These are phyloP conservation scores for Thamnophis elegans DNA, from an alignment of 2,797 vertebrate genomes.

Conservation along the genomic window DNA sequence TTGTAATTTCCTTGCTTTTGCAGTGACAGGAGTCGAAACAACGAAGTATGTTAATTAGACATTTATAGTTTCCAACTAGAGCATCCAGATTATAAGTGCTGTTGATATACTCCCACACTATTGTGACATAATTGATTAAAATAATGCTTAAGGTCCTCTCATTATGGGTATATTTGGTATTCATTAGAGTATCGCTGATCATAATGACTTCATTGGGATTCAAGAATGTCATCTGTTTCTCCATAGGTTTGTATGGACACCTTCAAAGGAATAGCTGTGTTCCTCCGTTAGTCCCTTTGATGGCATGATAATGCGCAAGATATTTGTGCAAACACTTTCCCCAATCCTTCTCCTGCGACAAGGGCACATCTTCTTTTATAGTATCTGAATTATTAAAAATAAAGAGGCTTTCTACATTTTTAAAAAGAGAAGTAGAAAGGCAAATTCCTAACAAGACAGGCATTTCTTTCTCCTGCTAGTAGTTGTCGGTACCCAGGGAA, in stretches of 20 bases:
- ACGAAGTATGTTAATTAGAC: constrained; percentile 25
- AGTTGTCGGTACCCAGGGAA: fast-evolving
- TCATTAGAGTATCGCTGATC: constrained; percentile 50
- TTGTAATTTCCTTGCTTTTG: background rate
- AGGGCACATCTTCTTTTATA: constrained; percentile 9
- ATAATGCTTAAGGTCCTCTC: constrained; percentile 46
- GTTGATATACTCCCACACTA: constrained; percentile 17
- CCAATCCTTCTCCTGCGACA: constrained; percentile 10
- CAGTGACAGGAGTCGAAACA: constrained; percentile 7
- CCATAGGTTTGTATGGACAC: constrained; percentile 45
- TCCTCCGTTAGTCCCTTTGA: constrained; percentile 49
- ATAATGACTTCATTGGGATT: constrained; percentile 57
- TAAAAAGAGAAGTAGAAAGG: constrained; percentile 10
- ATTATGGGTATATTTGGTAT: constrained; percentile 41
- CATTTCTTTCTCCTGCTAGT: background rate
- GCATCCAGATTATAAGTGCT: background rate
- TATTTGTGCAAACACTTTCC: constrained; percentile 23
- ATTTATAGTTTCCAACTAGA: constrained; percentile 26
- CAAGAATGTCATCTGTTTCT: constrained; percentile 45
- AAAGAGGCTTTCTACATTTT: background rate
- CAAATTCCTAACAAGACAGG: background rate
- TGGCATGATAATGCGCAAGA: constrained; percentile 48
- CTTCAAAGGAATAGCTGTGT: constrained; percentile 55
- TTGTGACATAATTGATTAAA: constrained; percentile 53
- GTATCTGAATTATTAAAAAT: constrained; percentile 34